Evolutionary conservation across 2,797 vertebrate species (phyloP).

Genomic region (Crocidura indochinensis): DNA sequence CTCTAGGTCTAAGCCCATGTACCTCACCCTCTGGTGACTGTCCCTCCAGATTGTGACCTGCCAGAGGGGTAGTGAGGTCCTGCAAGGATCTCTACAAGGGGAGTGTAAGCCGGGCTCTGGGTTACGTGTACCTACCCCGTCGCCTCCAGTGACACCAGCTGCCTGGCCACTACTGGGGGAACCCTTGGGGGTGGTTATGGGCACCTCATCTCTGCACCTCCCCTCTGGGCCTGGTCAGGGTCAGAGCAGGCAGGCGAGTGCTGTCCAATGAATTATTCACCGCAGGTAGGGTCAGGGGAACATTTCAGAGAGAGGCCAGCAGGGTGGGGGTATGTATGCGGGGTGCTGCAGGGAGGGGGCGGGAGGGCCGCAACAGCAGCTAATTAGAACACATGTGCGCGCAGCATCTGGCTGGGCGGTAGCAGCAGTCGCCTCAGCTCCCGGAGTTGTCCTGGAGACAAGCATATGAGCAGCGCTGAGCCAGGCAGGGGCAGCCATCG

Average conservation of each 20-base stretch:
- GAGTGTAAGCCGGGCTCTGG: background rate
- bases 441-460: slow-evolving; percentile 91
- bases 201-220: background rate
- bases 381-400: slow-evolving; percentile 91
- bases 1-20: no score
- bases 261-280: slow-evolving; percentile 51
- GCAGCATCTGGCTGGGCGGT: slow-evolving; percentile 90
- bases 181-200: background rate
- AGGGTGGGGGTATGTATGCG: slow-evolving; percentile 8
- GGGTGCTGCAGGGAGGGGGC: background rate
- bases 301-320: slow-evolving; percentile 45
- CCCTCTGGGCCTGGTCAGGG: background rate
- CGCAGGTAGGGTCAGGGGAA: slow-evolving; percentile 1
- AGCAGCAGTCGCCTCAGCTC: slow-evolving; percentile 84
- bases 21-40: no score
- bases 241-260: background rate
- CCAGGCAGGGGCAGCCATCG: slow-evolving; percentile 88
- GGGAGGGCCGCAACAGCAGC: slow-evolving; percentile 71
- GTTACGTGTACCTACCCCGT: background rate
- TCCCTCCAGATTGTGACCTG: no score
- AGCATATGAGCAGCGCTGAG: slow-evolving; percentile 87
- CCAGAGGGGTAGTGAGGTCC: no score
- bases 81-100: no score
- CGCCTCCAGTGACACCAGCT: background rate
- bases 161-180: background rate